Evolutionary conservation across 2,797 vertebrate genomes (phyloP).

Genomic region (Microctenopoma stevenorrisi): DNA sequence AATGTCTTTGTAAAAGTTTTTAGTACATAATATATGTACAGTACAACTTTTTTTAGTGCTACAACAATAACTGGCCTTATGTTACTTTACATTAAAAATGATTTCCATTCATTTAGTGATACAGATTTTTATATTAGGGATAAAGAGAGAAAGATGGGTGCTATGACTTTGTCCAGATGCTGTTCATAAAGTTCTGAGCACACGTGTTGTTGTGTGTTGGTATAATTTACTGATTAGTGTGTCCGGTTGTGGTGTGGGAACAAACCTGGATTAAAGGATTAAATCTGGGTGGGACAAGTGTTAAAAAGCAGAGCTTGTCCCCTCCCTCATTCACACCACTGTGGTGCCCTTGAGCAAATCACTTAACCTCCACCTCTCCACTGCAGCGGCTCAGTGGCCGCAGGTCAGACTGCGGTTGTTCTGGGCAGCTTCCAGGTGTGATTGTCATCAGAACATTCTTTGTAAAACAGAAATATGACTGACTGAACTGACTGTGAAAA

Average conservation of each 20-base stretch:
- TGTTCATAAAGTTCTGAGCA: constrained; percentile 24
- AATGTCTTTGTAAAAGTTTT: neutral
- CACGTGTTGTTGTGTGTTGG: constrained; percentile 54
- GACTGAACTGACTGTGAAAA: neutral
- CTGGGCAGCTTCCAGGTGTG: neutral
- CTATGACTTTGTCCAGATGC: neutral
- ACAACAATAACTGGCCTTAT: neutral
- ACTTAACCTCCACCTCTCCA: neutral
- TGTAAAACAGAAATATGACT: neutral
- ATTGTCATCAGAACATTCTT: neutral
- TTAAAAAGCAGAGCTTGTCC: neutral
- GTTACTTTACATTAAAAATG: neutral
- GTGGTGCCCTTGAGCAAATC: neutral
- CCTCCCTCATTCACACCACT: neutral
- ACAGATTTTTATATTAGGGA: no score
- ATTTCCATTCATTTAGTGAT: no score
- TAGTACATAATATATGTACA: no score
- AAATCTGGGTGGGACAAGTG: neutral
- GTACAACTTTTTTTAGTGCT: neutral
- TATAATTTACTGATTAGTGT: constrained; percentile 42
- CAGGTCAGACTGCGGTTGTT: neutral
- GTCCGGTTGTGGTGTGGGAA: constrained; percentile 19
- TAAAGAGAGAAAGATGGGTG: neutral
- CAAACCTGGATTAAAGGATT: neutral
- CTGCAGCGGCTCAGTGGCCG: neutral